Evolutionary conservation across 2,888 invertebrate genomes (phyloP), one percentile per base, ranked within the genome.

Genomic region (Bellardia pandia): DNA sequence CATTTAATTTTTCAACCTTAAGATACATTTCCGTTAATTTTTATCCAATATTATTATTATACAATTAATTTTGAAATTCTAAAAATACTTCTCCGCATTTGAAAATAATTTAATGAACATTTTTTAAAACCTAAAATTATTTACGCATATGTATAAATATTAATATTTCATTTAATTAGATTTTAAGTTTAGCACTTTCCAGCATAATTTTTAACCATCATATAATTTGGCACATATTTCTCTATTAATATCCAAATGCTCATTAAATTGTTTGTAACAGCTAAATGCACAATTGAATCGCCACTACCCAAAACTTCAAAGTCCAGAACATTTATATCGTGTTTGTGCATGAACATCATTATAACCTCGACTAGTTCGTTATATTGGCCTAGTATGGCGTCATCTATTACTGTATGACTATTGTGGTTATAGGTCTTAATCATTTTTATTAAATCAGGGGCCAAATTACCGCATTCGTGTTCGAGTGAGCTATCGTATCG

Each of bases 301-400:
- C 86, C 86, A 60, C 30, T 83, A 11, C 82, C 78, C 40, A 86
- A 64, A 0, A 79, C 75, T 53, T 83, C 79, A 58, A 71, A 83
- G 11, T 80, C 62, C 23, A 76, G 48, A 53, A 79, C 30, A 69
- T 79, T 77, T 0, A 86, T 13, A 2, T 80, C 8, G 11, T 86
- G 37, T 8, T 45, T 33, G 5, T 51, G 8, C 30, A 71, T 53
- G 45, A 86, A 86, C n/a, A 64, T 45, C 11, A 83, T 16, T 16
- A 86, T 69, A 33, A 30, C 37, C 75, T 69, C 42, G 0, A 75
- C 51, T 40, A 86, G 40, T 45, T 79, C 60, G 2, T 6, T 7
- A 5, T 60, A 16, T 56, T 71, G 30, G 2, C 30, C 75, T 11
- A 79, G 6, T 3, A 75, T 11, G 5, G 86, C 79, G n/a, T 16